phyloP scores from a whole-genome alignment of 1,140 invertebrate genomes.

The Camponotus pennsylvanicus region DNA sequence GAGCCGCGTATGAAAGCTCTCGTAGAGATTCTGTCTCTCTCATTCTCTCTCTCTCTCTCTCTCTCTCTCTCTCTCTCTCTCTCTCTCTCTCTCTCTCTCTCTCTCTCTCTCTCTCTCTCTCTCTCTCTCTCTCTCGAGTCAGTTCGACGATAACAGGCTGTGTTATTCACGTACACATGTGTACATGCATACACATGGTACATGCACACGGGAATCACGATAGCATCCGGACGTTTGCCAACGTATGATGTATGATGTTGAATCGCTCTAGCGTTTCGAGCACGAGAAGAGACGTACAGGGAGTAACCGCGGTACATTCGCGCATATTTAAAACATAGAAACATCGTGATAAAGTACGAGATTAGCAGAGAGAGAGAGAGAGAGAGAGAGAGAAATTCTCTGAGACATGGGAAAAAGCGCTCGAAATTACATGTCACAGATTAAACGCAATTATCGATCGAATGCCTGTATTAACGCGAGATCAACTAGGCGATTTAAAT shows the following conservation, averaged over 20 bases:
- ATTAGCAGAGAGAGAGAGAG: not conserved
- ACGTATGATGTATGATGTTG: not conserved
- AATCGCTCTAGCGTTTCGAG: conserved; percentile 20
- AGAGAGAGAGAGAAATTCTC: not conserved
- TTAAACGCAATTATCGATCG: conserved; percentile 6
- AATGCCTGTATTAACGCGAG: not conserved
- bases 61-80: not conserved
- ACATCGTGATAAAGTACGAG: not conserved
- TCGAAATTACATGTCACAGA: not conserved
- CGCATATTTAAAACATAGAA: conserved; percentile 7
- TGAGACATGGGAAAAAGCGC: not conserved
- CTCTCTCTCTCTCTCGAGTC: not conserved
- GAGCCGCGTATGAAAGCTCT: conserved; percentile 76
- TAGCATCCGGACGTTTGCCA: not conserved
- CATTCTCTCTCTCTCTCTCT: not conserved
- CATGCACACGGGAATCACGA: not conserved
- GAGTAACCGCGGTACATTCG: not conserved
- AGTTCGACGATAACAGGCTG: not conserved
- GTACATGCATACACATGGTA: conserved; percentile 7
- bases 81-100: no score
- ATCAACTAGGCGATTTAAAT: conserved; percentile 13
- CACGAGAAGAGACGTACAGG: not conserved
- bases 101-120: not conserved
- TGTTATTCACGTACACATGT: conserved; percentile 29
- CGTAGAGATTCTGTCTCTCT: conserved; percentile 23